These are phyloP conservation scores for Drosophila pachea DNA, from an alignment of 1,140 invertebrate genomes.

Conservation along the genomic window DNA sequence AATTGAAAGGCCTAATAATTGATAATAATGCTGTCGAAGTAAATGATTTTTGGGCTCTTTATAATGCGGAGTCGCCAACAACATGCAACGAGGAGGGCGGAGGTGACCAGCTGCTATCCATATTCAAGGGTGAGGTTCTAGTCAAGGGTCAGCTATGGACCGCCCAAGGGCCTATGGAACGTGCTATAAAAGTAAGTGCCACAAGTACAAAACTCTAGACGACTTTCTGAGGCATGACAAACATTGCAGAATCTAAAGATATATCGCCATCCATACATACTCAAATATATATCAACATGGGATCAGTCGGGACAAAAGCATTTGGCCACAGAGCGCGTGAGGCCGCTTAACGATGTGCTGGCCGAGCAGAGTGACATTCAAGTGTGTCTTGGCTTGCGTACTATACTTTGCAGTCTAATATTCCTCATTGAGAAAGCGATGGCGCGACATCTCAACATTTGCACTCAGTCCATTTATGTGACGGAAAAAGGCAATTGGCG, in stretches of 20 bases:
- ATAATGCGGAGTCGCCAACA: conserved; percentile 83
- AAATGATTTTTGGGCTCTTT: conserved; percentile 88
- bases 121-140: conserved; percentile 85
- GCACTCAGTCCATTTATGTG: conserved; percentile 88
- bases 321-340: conserved; percentile 88
- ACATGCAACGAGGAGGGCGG: conserved; percentile 81
- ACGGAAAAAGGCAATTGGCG: conserved; percentile 90
- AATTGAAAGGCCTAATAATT: conserved; percentile 85
- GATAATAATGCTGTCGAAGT: conserved; percentile 87
- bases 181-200: conserved; percentile 84
- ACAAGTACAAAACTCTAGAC: background rate
- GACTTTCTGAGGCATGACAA: too few species aligned
- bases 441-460: conserved; percentile 90
- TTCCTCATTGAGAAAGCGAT: conserved; percentile 88
- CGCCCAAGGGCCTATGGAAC: conserved; percentile 84
- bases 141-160: conserved; percentile 83
- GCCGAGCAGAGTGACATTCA: conserved; percentile 84
- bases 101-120: conserved; percentile 83
- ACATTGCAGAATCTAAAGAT: conserved; percentile 87
- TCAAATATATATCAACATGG: conserved; percentile 89
- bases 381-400: conserved; percentile 88
- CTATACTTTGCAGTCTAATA: conserved; percentile 86
- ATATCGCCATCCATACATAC: conserved; percentile 89
- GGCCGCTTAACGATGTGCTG: conserved; percentile 84
- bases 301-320: conserved; percentile 85